Base-by-base conservation (phyloP, 2,113 vertebrate genomes). In the Alosa alosa region DNA sequence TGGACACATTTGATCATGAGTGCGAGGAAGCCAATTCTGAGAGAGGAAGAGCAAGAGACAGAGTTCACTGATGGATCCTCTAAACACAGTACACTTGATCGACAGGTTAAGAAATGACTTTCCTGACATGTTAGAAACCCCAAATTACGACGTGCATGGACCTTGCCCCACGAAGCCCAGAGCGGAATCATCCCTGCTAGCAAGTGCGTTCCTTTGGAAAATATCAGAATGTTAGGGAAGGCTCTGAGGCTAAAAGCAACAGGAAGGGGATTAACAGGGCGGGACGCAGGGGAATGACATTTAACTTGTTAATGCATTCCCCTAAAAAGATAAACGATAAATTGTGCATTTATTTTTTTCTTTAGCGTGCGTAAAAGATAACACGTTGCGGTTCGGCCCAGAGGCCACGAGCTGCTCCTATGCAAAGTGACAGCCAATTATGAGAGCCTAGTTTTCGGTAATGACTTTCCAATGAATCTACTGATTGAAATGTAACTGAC, bases 301-400 rank as follows among this genome's bases (percentile, higher is more conserved):
- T 96, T 95, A 95, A 95, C 94, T 95, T 94, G 94, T 95, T 95
- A 94, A 95, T 95, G 94, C 95, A 78, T 95, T 95, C 92, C 90
- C 82, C 64, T 89, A 90, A 89, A 85, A 92, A 96, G 97, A 99
- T 98, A 94, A 94, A 95, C 86, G 97, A 99, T 99, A 99, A 98
- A 97, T 93, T 81, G 93, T 94, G 95, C 93, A 94, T 96, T 78
- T 95, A 96, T 95, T 95, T 95, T 75, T 93, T 92, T 90, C 94
- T 93, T 94, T 96, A 95, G 95, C 96, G 95, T 91, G 91, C 96
- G 95, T 91, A 91, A 95, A 94, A 91, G 97, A 99, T 99, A 98
- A 99, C 91, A 88, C 84, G 87, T 91, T 94, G 94, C 94, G 94
- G 95, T 97, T 97, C 95, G 95, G 95, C 95, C 93, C n/a, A 91